Percentiles rank a stretch among this genome's conserved stretches.
phyloP scores from a whole-genome alignment of 1,140 invertebrate species.

The Aphaenogaster ashmeadi region DNA sequence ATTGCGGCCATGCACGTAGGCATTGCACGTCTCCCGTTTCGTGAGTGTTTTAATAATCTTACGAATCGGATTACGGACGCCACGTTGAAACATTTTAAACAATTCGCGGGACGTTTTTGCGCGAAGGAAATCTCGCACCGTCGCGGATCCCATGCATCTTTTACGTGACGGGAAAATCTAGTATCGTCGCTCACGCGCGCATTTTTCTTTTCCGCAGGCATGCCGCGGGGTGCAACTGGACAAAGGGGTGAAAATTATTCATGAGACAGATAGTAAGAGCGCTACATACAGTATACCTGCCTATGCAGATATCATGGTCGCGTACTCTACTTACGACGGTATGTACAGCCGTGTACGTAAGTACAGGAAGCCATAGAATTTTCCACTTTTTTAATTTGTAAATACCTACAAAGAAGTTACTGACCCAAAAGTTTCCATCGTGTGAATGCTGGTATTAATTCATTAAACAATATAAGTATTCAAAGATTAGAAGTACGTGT shows the following conservation, averaged over 20 bases:
- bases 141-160: slow-evolving; percentile 35
- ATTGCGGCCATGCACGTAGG: not conserved
- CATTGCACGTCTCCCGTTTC: not conserved
- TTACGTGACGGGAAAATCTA: slow-evolving; percentile 37
- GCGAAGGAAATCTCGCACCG: not conserved
- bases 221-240: slow-evolving; percentile 88
- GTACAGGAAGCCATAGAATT: not conserved
- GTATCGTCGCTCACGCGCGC: slow-evolving; percentile 21
- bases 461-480: not conserved
- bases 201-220: slow-evolving; percentile 83
- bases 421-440: not conserved
- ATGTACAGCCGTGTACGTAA: slow-evolving; percentile 32
- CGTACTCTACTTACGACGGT: slow-evolving; percentile 92
- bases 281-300: slow-evolving; percentile 89
- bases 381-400: not conserved
- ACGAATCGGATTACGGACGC: not conserved
- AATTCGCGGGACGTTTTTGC: slow-evolving; percentile 14
- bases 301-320: slow-evolving; percentile 91
- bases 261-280: slow-evolving; percentile 67
- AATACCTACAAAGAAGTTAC: not conserved
- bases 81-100: slow-evolving; percentile 30
- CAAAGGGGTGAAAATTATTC: slow-evolving; percentile 77
- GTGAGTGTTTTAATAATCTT: slow-evolving; percentile 27
- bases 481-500: not conserved
- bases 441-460: not conserved